Percentiles rank a stretch among this genome's conserved stretches.
These are phyloP conservation scores for Cyclina sinensis DNA, from an alignment of 1,140 invertebrate species.

Conservation along the genomic window DNA sequence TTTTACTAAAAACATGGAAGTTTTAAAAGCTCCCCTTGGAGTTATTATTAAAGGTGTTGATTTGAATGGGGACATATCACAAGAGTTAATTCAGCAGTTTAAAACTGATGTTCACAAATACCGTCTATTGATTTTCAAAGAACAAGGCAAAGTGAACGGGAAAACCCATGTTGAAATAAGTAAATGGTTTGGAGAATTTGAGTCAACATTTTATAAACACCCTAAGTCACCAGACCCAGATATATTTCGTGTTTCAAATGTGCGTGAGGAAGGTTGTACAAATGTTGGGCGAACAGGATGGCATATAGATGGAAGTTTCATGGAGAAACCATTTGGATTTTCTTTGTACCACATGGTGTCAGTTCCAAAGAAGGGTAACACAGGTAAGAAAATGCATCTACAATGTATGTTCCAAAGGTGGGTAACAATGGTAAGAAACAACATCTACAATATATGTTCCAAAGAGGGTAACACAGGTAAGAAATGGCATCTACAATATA, in stretches of 20 bases:
- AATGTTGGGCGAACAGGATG: slow-evolving; percentile 88
- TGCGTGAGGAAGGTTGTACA: slow-evolving; percentile 87
- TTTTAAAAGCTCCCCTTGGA: slow-evolving; percentile 69
- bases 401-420: too few species aligned
- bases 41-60: slow-evolving; percentile 86
- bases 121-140: slow-evolving; percentile 87
- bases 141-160: slow-evolving; percentile 86
- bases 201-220: slow-evolving; percentile 88
- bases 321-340: slow-evolving; percentile 87
- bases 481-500: too few species aligned
- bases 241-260: slow-evolving; percentile 88
- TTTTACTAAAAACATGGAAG: slow-evolving; percentile 16
- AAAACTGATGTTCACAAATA: slow-evolving; percentile 86
- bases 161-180: slow-evolving; percentile 87
- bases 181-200: slow-evolving; percentile 87
- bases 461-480: too few species aligned
- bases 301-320: slow-evolving; percentile 88
- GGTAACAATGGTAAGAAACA: too few species aligned
- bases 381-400: too few species aligned
- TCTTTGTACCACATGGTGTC: slow-evolving; percentile 87
- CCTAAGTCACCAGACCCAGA: slow-evolving; percentile 87
- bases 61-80: slow-evolving; percentile 83
- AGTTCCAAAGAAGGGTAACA: slow-evolving; percentile 86
- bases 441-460: too few species aligned
- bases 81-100: slow-evolving; percentile 85